A percentile compares a stretch with the other conserved stretches of the same genome.
These are phyloP conservation scores for Autographa gamma DNA, from an alignment of 2,888 invertebrate species.

Conservation along the genomic window DNA sequence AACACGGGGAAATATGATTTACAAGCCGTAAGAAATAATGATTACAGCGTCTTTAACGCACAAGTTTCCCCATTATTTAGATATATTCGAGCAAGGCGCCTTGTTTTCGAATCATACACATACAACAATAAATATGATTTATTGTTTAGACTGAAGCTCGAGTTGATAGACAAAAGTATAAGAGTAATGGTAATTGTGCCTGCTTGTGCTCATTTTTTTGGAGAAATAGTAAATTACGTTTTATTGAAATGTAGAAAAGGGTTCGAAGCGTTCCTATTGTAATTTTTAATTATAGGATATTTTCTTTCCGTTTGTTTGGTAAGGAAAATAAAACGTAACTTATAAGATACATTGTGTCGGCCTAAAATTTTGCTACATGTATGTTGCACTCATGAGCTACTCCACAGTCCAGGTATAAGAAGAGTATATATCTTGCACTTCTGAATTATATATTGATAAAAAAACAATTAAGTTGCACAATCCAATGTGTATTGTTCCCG, in stretches of 20 bases:
- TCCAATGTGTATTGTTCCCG: background rate
- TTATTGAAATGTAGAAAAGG: slow-evolving; percentile 19
- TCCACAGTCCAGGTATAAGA: too few species aligned
- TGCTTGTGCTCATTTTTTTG: background rate
- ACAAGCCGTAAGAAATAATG: slow-evolving; percentile 28
- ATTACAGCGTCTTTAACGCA: slow-evolving; percentile 34
- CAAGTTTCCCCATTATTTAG: slow-evolving; percentile 45
- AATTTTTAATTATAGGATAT: too few species aligned
- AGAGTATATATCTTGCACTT: too few species aligned
- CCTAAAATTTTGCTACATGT: too few species aligned
- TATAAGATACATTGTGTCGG: too few species aligned
- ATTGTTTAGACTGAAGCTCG: slow-evolving; percentile 52
- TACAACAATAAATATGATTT: slow-evolving; percentile 59
- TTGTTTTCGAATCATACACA: slow-evolving; percentile 43
- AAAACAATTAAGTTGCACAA: too few species aligned
- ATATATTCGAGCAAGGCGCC: slow-evolving; percentile 33
- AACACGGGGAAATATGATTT: slow-evolving; percentile 1
- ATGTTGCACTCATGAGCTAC: too few species aligned
- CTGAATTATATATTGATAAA: too few species aligned
- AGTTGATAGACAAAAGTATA: slow-evolving; percentile 48
- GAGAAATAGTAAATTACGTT: slow-evolving; percentile 34
- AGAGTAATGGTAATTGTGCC: slow-evolving; percentile 39
- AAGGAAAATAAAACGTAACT: too few species aligned
- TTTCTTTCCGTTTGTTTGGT: too few species aligned
- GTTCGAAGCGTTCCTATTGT: too few species aligned